A percentile compares a stretch with the other conserved stretches of the same genome.
phyloP scores from a whole-genome alignment of 2,113 vertebrate species.

The Illadopsis cleaveri region DNA sequence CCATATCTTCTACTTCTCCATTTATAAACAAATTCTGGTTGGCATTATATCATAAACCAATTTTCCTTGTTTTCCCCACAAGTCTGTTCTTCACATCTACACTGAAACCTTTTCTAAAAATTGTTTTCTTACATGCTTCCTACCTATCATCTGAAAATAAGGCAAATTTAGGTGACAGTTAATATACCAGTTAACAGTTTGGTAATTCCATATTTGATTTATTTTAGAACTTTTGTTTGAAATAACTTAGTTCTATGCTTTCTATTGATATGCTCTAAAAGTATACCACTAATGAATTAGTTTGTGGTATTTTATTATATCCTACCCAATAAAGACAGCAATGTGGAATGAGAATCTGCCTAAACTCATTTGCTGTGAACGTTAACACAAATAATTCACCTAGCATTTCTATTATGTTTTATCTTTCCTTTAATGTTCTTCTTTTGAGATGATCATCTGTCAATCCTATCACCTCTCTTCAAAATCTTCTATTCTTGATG shows the following conservation, averaged over 20 bases:
- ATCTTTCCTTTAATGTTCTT: not conserved
- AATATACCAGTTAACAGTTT: not conserved
- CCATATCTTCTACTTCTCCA: not conserved
- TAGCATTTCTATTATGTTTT: not conserved
- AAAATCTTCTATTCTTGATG: not conserved
- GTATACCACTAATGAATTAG: not conserved
- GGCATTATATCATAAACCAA: not conserved
- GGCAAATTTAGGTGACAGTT: not conserved
- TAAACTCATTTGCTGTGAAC: not conserved
- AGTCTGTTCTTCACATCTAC: not conserved
- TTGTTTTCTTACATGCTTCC: not conserved
- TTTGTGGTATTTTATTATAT: not conserved
- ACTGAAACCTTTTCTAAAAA: not conserved
- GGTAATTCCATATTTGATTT: not conserved
- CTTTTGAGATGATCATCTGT: not conserved
- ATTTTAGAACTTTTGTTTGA: not conserved
- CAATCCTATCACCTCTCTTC: not conserved
- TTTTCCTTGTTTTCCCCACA: not conserved
- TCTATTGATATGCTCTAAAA: not conserved
- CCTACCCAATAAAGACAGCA: not conserved
- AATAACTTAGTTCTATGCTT: not conserved
- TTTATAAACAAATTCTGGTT: not conserved
- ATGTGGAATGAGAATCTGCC: not conserved
- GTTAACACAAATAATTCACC: not conserved
- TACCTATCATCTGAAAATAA: not conserved